Conservation (phyloP, 2,113 vertebrate genomes). For the Triplophysa tibetana region DNA sequence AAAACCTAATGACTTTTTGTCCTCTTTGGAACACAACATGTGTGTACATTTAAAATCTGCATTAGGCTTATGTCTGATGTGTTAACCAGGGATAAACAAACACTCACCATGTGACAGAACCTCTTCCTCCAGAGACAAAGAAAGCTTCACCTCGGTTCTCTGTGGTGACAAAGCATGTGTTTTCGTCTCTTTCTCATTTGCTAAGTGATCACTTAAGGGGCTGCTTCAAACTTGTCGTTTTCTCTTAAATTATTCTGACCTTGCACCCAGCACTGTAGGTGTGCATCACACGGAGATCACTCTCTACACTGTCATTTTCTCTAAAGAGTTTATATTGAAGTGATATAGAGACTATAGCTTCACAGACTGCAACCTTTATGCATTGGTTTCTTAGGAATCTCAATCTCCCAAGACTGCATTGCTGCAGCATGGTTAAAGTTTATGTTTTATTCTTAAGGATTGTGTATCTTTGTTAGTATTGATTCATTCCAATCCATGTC, state of each 20-base stretch:
- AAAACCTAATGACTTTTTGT: not conserved
- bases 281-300: not conserved
- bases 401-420: slow-evolving; percentile 7
- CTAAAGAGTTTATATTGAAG: not conserved
- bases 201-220: slow-evolving; percentile 30
- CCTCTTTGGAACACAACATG: too few species aligned
- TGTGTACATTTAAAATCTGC: not conserved
- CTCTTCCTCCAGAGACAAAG: slow-evolving; percentile 3
- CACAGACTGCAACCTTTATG: not conserved
- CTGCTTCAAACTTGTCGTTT: slow-evolving; percentile 24
- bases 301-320: not conserved
- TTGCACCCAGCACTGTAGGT: slow-evolving; percentile 21
- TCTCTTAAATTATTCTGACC: slow-evolving; percentile 35
- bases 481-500: slow-evolving; percentile 19
- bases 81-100: slow-evolving; percentile 28
- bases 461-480: slow-evolving; percentile 17
- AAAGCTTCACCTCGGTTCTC: not conserved
- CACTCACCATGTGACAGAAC: not conserved
- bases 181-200: slow-evolving; percentile 1
- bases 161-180: not conserved
- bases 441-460: slow-evolving; percentile 8
- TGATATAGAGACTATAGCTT: not conserved
- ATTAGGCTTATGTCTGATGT: not conserved
- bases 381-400: not conserved
- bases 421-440: not conserved